These are phyloP conservation scores for Arctopsyche grandis DNA, from an alignment of 1,140 invertebrate genomes.

Conservation along the genomic window DNA sequence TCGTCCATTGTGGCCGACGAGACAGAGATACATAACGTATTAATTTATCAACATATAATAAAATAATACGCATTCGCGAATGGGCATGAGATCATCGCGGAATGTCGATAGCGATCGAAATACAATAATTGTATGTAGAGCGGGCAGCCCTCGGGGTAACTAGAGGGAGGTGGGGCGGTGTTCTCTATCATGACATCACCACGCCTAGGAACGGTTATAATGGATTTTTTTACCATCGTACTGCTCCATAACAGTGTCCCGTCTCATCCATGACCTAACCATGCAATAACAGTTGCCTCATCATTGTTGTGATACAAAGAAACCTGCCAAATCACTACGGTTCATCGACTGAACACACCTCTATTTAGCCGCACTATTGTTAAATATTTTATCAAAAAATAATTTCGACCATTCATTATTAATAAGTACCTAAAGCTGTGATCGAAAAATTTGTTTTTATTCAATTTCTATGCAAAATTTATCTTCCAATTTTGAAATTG, in stretches of 20 bases:
- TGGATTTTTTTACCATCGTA: conserved; percentile 17
- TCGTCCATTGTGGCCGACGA: neutral
- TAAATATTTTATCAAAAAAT: too few relatives aligned
- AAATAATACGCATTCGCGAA: conserved; percentile 31
- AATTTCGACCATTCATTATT: too few relatives aligned
- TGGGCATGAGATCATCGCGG: conserved; percentile 42
- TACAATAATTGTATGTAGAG: conserved; percentile 34
- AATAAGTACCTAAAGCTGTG: too few relatives aligned
- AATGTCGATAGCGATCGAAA: conserved; percentile 38
- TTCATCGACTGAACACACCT: neutral
- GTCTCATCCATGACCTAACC: conserved; percentile 32
- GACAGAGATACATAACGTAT: neutral
- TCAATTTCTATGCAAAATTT: too few relatives aligned
- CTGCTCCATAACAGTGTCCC: neutral
- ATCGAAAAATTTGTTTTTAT: too few relatives aligned
- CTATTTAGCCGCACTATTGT: neutral
- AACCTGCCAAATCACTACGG: neutral
- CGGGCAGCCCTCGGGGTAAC: conserved; percentile 22
- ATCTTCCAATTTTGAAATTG: too few relatives aligned
- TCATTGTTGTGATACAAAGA: conserved; percentile 23
- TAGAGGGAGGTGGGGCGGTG: neutral
- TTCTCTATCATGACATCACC: conserved; percentile 37
- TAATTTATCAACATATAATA: conserved; percentile 40
- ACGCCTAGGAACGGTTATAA: conserved; percentile 35
- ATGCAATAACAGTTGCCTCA: conserved; percentile 32